A percentile compares a stretch with the other conserved stretches of the same genome.
Conservation (phyloP, 2,797 vertebrate species). For the Myotis daubentonii region DNA sequence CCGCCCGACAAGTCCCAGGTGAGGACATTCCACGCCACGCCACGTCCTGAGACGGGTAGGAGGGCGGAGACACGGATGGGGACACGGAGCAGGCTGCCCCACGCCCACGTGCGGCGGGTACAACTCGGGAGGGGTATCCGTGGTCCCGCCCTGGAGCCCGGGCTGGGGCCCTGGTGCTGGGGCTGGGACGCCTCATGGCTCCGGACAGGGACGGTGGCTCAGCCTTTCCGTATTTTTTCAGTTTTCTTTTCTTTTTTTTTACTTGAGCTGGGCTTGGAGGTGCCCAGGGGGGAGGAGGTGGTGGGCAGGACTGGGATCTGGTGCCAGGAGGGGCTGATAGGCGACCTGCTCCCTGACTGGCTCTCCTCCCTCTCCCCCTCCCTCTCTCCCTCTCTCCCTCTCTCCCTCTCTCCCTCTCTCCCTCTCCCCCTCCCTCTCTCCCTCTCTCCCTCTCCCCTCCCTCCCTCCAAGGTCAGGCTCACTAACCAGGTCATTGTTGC, state of each 20-base stretch:
- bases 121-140: neutral
- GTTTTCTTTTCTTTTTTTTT: too few species aligned
- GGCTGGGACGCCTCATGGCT: too few species aligned
- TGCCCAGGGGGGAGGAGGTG: neutral
- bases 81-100: too few species aligned
- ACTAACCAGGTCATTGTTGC: neutral
- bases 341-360: accelerated
- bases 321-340: neutral
- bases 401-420: accelerated
- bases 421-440: accelerated
- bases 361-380: accelerated
- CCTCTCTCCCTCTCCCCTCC: accelerated
- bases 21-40: too few species aligned
- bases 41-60: neutral
- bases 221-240: neutral
- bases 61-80: neutral
- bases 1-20: accelerated
- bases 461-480: neutral
- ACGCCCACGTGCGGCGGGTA: neutral
- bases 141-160: too few species aligned
- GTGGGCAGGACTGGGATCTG: neutral
- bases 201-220: too few species aligned
- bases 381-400: too few species aligned
- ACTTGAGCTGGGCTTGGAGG: too few species aligned
- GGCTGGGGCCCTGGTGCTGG: too few species aligned